Percentiles rank a stretch among this genome's conserved stretches.
These are phyloP conservation scores for Oreochromis niloticus DNA, from an alignment of 2,113 vertebrate species.

Conservation along the genomic window DNA sequence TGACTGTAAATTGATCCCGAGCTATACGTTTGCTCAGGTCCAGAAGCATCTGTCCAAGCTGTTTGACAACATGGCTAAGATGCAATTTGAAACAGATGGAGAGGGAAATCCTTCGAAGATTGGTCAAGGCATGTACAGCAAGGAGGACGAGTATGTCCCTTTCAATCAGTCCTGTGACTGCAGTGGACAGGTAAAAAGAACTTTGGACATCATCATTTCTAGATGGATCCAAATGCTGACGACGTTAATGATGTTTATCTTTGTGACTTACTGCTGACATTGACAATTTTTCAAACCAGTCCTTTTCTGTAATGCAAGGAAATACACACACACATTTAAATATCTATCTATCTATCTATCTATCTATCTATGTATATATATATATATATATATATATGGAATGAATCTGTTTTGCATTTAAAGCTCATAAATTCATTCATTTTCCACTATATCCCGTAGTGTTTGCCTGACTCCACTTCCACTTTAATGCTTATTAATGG, in stretches of 20 bases:
- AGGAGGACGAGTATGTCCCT: constrained; percentile 87
- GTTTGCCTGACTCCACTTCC: constrained; percentile 40
- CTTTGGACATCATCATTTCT: background rate
- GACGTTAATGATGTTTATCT: background rate
- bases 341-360: too few relatives aligned
- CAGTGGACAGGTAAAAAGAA: constrained; percentile 80
- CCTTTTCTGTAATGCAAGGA: background rate
- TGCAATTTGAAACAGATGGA: constrained; percentile 79
- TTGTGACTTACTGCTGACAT: background rate
- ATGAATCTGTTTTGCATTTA: constrained; percentile 16
- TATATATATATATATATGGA: background rate
- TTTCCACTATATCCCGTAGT: constrained; percentile 46
- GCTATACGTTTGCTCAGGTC: constrained; percentile 71
- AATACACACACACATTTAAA: background rate
- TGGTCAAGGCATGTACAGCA: constrained; percentile 91
- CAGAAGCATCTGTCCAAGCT: constrained; percentile 92
- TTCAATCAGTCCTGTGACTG: constrained; percentile 88
- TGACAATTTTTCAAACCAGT: background rate
- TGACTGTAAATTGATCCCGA: background rate
- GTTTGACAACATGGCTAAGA: constrained; percentile 88
- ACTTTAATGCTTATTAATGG: constrained; percentile 58
- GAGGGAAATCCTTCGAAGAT: constrained; percentile 71
- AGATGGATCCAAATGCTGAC: background rate
- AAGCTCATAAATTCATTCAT: constrained; percentile 46
- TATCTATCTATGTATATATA: too few relatives aligned